Base-by-base conservation (phyloP, 2,888 invertebrate genomes). In the Ommatoiulus sabulosus region DNA sequence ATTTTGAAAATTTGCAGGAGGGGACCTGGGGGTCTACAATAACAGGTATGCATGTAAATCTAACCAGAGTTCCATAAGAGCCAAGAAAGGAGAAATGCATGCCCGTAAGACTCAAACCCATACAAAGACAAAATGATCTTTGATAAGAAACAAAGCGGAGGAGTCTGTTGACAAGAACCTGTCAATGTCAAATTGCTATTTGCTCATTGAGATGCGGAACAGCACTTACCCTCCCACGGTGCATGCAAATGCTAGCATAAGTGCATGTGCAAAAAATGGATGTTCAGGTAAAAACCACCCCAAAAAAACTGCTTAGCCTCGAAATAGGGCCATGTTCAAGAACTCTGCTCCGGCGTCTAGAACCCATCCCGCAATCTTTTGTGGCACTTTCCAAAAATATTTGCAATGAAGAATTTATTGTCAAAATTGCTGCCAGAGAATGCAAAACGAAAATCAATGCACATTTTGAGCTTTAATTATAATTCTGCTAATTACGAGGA, bases 91-190 rank as follows among this genome's bases (percentile, higher is more conserved):
- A 12, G 2, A 20, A 63, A 63, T 63, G 20, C 63, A 63, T 63
- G 63, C 63, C n/a, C 63, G 20, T 20, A 20, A 63, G 20, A 63
- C 20, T 63, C 4, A 46, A 46, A 12, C 12, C 12, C 46, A 46
- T 46, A 12, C 46, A 7, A 46, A 46, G 12, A 46, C 7, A 46
- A 46, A 63, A 6, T 17, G n/a, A 7, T n/a, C 63, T n/a, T 63
- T 63, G 17, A 72, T 10, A 72, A 24, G 7, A 72, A 24, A 24
- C 10, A 72, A 72, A 52, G 52, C 24, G 72, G 72, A 24, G 52
- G 24, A 63, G 72, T 72, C 72, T 72, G 72, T 72, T 72, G 72
- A 72, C 72, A 72, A 72, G 72, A 72, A 5, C 72, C 72, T 72
- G 72, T 24, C 72, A 72, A 72, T 72, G 72, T 72, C 72, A 72